phyloP scores from a whole-genome alignment of 2,113 vertebrate species.

The Dicentrarchus labrax region DNA sequence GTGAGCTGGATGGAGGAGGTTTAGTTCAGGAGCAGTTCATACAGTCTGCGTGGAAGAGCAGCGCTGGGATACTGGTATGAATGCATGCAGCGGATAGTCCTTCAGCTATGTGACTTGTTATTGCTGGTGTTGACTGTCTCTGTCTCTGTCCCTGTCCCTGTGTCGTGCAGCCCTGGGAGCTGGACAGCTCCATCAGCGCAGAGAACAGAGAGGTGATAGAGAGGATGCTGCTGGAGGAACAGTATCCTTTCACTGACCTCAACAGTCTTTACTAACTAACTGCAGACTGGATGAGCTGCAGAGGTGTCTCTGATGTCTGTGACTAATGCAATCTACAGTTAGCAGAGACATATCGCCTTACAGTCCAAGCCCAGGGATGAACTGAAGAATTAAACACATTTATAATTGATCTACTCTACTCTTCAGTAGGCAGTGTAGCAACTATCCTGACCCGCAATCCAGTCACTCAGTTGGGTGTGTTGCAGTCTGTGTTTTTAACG shows the following conservation, averaged over 20 bases:
- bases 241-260: constrained; percentile 89
- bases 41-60: constrained; percentile 91
- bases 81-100: not conserved
- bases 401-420: not conserved
- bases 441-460: too few relatives aligned
- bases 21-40: constrained; percentile 90
- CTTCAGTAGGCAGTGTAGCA: too few relatives aligned
- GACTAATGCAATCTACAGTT: too few relatives aligned
- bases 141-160: not conserved
- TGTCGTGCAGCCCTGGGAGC: constrained; percentile 90
- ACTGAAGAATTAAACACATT: not conserved
- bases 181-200: constrained; percentile 94
- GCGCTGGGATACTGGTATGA: constrained; percentile 87
- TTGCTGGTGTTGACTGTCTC: not conserved
- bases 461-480: too few relatives aligned
- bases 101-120: not conserved
- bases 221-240: constrained; percentile 97
- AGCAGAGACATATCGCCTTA: too few relatives aligned
- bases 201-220: constrained; percentile 95
- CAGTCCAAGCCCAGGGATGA: not conserved
- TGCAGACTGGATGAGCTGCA: too few relatives aligned
- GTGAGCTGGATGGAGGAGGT: constrained; percentile 78
- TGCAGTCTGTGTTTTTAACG: too few relatives aligned
- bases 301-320: too few relatives aligned
- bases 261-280: not conserved